Evolutionary conservation across 2,797 vertebrate genomes (phyloP).

Genomic region (Rhincodon typus): DNA sequence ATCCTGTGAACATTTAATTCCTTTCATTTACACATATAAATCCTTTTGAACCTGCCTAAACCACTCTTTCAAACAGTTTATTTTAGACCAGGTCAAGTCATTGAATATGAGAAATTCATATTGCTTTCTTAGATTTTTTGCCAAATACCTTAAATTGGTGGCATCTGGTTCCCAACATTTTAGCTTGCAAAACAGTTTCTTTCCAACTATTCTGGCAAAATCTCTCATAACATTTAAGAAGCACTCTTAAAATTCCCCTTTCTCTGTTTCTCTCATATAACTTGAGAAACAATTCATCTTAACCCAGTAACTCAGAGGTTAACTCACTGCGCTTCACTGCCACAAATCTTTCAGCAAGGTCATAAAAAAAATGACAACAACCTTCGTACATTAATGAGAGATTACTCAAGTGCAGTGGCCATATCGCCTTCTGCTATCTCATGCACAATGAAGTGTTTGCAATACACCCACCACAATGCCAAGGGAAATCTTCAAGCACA

Average conservation of each 20-base stretch:
- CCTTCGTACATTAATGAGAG: background rate
- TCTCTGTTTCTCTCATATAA: background rate
- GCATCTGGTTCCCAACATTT: no score
- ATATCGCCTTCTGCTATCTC: constrained; percentile 6
- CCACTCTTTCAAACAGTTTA: background rate
- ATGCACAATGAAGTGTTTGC: constrained; percentile 8
- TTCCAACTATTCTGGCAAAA: background rate
- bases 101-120: background rate
- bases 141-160: no score
- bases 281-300: background rate
- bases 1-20: background rate
- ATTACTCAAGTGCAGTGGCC: background rate
- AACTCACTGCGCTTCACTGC: background rate
- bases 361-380: constrained; percentile 21
- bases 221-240: background rate
- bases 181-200: background rate
- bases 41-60: background rate
- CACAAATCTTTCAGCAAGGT: constrained; percentile 1
- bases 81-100: background rate
- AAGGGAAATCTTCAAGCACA: constrained; percentile 37
- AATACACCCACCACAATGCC: background rate
- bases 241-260: background rate
- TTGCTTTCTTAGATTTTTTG: no score
- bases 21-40: background rate
- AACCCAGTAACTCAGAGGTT: background rate